phyloP scores from a whole-genome alignment of 2,888 invertebrate genomes.

The Phengaris alcon region DNA sequence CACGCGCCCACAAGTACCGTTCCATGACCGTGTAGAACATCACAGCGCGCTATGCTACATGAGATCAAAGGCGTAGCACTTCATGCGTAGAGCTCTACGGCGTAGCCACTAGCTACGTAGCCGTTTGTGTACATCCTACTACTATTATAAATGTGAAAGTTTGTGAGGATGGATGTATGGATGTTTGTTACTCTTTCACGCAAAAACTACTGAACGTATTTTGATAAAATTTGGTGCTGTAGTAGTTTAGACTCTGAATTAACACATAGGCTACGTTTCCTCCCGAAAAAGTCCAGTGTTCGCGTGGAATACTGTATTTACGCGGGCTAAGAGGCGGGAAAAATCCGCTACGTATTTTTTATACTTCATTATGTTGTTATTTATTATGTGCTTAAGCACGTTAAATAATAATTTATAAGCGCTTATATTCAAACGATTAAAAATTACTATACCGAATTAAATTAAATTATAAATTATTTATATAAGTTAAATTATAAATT shows the following conservation, averaged over 20 bases:
- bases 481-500: no score
- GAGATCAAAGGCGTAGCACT: constrained; percentile 16
- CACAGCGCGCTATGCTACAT: background rate
- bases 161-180: no score
- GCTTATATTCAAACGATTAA: background rate
- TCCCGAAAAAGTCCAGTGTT: no score
- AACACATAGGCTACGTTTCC: no score
- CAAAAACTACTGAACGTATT: no score
- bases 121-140: background rate
- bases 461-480: no score
- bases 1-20: background rate
- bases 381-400: background rate
- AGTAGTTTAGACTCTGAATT: no score
- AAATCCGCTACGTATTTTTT: background rate
- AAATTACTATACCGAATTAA: background rate
- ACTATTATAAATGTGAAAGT: no score
- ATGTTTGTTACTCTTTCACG: no score
- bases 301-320: no score
- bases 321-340: no score
- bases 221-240: no score
- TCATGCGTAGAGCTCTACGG: constrained; percentile 14
- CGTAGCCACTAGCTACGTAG: background rate
- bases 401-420: background rate
- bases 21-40: background rate
- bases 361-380: background rate